Base-by-base conservation (phyloP, 2,113 vertebrate genomes). In the Etia nguti region DNA sequence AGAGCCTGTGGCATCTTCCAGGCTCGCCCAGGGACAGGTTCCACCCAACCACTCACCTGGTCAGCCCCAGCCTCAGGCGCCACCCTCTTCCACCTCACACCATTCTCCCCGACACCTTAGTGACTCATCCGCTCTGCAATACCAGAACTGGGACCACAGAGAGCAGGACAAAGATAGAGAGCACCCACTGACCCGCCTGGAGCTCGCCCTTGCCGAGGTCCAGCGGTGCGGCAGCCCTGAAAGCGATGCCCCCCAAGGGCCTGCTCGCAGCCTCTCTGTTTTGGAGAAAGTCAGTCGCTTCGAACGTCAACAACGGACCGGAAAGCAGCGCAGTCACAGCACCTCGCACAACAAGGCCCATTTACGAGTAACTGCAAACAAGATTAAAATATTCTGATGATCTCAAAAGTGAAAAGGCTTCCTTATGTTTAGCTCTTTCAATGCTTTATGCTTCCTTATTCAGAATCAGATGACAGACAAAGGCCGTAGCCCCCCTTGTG, bases 231-330 rank as follows among this genome's bases (percentile, higher is more conserved):
- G 94, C 84, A 79, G 83, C 24, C 93, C 95, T 0, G 94, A 96
- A 16, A 92, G 10, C 1, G 81, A 91, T 3, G 96, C 90, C 81
- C 41, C 87, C 54, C 96, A 96, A 0, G 88, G 79, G 70, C 60
- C 81, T 20, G 11, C 92, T 89, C 95, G 41, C 87, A 95, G 92
- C 88, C 96, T 97, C 90, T 98, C 97, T 0, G 99, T 99, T 84
- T 94, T 98, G 88, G 98, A 99, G 95, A 98, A 98, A 88, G 97
- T 99, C 31, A 97, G 91, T 83, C 96, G 96, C 84, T 97, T 99
- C 20, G 99, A 99, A 93, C 97, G 96, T 62, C 96, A 94, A 3
- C 97, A 98, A 55, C 97, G 96, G 2, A 92, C 90, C 1, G 95
- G 93, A n/a, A 90, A 90, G 81, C 97, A 93, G 16, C 93, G 95